phyloP scores from a whole-genome alignment of 1,140 invertebrate species.

The Gonatopus flavifemur region DNA sequence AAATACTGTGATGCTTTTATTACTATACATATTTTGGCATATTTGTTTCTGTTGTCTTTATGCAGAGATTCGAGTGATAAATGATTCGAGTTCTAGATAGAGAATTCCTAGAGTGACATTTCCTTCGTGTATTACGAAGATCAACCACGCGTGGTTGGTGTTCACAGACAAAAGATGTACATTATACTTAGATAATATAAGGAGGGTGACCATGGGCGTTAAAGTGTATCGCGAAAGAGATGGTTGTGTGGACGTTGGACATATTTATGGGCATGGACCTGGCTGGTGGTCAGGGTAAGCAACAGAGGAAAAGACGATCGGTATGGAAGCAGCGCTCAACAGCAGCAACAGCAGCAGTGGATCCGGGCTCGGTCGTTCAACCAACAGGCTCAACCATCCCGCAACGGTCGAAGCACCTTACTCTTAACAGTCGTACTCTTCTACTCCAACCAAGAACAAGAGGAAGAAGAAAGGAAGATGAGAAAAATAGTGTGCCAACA shows the following conservation, averaged over 20 bases:
- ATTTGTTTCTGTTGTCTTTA: no score
- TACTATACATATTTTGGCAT: no score
- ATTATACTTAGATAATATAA: no score
- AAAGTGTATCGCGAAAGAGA: slow-evolving; percentile 36
- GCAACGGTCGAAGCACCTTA: slow-evolving; percentile 31
- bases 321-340: slow-evolving; percentile 31
- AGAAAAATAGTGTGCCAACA: slow-evolving; percentile 11
- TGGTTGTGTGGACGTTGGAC: slow-evolving; percentile 14
- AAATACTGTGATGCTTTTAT: no score
- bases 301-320: slow-evolving; percentile 32
- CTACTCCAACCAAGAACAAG: slow-evolving; percentile 1
- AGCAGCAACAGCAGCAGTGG: no score
- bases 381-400: slow-evolving; percentile 33
- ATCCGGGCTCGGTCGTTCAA: slow-evolving; percentile 43
- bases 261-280: slow-evolving; percentile 31
- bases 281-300: slow-evolving; percentile 18
- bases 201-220: no score
- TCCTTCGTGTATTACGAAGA: no score
- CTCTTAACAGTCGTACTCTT: slow-evolving; percentile 29
- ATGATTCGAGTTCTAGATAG: no score
- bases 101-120: no score
- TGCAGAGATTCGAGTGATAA: no score
- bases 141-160: no score
- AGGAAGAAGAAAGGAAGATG: background rate
- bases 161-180: no score